Base-by-base conservation (phyloP, 2,797 vertebrate genomes). In the Philypnodon macrostomus region DNA sequence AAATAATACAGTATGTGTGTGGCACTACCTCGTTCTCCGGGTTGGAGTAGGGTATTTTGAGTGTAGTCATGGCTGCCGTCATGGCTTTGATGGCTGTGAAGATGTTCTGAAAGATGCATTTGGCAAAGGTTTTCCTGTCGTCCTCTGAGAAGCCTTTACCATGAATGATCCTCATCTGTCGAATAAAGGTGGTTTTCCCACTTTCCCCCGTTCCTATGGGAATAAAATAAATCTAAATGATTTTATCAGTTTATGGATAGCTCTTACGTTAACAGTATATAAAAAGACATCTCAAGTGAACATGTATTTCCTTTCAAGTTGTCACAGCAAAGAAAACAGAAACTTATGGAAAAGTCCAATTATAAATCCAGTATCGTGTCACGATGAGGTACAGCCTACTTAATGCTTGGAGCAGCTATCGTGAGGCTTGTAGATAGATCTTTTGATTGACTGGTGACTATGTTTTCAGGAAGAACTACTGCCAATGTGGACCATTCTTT, bases 151-250 rank as follows among this genome's bases (percentile, higher is more conserved):
- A 92, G 37, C 90, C 90, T 5, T 75, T 73, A 0, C 90, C 90
- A 1, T 92, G 90, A 63, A 92, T 92, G 71, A 92, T 91, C 52
- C 88, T 85, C 89, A 92, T 91, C 79, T 92, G 90, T 27, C 89
- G 81, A 69, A 92, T 88, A 73, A 92, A 92, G 14, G 90, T 92
- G 38, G 89, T 92, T 80, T 92, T 92, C 0, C 90, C 90, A 8
- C 90, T 92, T 57, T 91, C 90, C 3, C 90, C 90, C 0, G 90
- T 89, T 51, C 90, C 90, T 92, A 59, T 30, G 13, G 9, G 5
- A 33, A 26, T 15, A 29, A 33, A 47, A 7, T 11, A 1, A 11
- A 27, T 29, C 17, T 12, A 16, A 15, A 29, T 7, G 14, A n/a
- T 33, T 23, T 23, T 23, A 23, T 23, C 8, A 29, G 27, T 10